Base-by-base conservation (phyloP, 2,113 vertebrate genomes). In the Ascaphus truei region DNA sequence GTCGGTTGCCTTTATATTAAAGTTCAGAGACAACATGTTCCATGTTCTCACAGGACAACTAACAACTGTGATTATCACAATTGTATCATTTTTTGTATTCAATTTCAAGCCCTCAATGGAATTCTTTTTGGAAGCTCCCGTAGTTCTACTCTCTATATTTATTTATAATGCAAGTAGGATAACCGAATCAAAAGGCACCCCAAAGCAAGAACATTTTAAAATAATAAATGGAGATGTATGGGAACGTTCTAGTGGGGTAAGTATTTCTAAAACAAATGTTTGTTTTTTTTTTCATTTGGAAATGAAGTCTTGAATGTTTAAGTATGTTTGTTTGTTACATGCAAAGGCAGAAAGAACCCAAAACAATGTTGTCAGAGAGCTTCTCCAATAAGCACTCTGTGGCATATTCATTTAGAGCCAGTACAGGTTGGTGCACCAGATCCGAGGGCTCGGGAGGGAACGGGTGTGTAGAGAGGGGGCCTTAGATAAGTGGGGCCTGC, bases 1-100 rank as follows among this genome's bases (percentile, higher is more conserved):
- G 34, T 96, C 92, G 0, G 96, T 99, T 77, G 96, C 96, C 77
- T 98, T 98, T 84, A 99, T 98, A 79, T 80, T 99, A 72, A 99
- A 99, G 75, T 99, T 98, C 81, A 81, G 94, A 76, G 96, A 99
- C 88, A 99, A 99, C 81, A 99, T 99, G 96, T 99, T 99, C 81
- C 97, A 99, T 6, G 95, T 99, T 63, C 88, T 98, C 80, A 96
- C 92, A 20, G 92, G 91, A 26, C 96, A 99, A 79, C 84, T 99
- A 79, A 98, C 93, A 77, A 98, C 96, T 1, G 94, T 99, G 29
- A 83, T 98, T 59, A 91, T 99, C 67, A 96, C 95, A 0, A 39
- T 88, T 0, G 85, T 96, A 57, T 99, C 97, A 48, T 84, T 96
- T 25, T 41, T 98, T 73, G 84, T 96, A 48, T 98, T 99, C 79